Base-by-base conservation (phyloP, 2,888 invertebrate genomes). In the Chymomyza caudatula region DNA sequence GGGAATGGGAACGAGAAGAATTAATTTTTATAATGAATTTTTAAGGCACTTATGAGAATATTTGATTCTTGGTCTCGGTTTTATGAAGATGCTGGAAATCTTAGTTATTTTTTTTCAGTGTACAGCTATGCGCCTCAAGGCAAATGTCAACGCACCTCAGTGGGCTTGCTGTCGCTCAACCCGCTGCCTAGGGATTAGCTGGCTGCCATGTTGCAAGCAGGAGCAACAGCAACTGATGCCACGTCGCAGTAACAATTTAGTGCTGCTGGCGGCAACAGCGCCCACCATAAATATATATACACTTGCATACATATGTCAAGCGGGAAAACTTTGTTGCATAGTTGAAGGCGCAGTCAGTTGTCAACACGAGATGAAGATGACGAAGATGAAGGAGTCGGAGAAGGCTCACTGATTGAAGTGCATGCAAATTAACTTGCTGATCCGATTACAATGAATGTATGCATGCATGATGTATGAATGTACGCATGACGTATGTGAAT, bases 401-500 rank as follows among this genome's bases (percentile, higher is more conserved):
- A 81, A 85, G 76, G 74, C 60, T 68, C 65, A 70, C 77, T 81
- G 80, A 81, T 81, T 81, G 80, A 78, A 82, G 75, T 81, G 80
- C 80, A 85, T 82, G 80, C 77, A 81, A 81, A 81, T 81, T 85
- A 85, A 79, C 80, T 85, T 82, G 73, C 77, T 85, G 85, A 81
- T 79, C 83, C 83, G 80, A 85, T 81, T 81, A 78, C 71, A 73
- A 66, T 43, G n/a, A n/a, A n/a, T n/a, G n/a, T n/a, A 66, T 63
- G 67, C 25, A 25, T 25, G 25, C 6, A 11, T 37, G 29, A n/a
- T n/a, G n/a, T n/a, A 66, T 43, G n/a, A n/a, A n/a, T n/a, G n/a
- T n/a, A 66, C 65, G 67, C 25, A 25, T 25, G 25, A n/a, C n/a
- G n/a, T 25, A 11, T 37, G 29, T n/a, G n/a, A n/a, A n/a, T n/a